A percentile compares a stretch with the other conserved stretches of the same genome.
Conservation (phyloP, 2,888 invertebrate genomes). For the Oxycera nigricornis region DNA sequence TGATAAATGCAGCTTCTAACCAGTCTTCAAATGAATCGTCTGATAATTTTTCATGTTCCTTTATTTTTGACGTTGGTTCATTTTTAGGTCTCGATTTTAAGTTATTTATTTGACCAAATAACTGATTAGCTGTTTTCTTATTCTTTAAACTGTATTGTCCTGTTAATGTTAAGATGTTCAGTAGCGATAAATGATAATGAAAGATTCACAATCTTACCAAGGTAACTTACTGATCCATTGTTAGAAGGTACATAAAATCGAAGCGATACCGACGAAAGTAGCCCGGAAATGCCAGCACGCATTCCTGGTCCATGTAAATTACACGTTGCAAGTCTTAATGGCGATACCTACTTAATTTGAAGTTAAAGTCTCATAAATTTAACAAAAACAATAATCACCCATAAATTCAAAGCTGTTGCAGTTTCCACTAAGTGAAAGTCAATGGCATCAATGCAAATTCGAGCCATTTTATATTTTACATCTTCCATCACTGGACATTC, state of each 20-base stretch:
- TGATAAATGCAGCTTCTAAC: slow-evolving; percentile 90
- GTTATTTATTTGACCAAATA: no score
- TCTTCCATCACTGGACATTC: slow-evolving; percentile 81
- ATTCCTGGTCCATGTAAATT: slow-evolving; percentile 95
- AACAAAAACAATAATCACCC: slow-evolving; percentile 64
- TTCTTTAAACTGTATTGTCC: no score
- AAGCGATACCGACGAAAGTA: slow-evolving; percentile 77
- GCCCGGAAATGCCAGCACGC: slow-evolving; percentile 85
- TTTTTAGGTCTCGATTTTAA: no score
- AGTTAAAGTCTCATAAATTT: slow-evolving; percentile 16
- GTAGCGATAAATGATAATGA: no score
- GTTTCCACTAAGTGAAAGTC: slow-evolving; percentile 91
- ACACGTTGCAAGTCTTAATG: slow-evolving; percentile 86
- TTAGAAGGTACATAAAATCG: slow-evolving; percentile 72
- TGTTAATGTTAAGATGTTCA: no score
- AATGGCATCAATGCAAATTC: slow-evolving; percentile 86
- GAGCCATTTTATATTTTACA: slow-evolving; percentile 92
- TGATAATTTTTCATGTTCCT: no score
- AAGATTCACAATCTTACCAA: no score
- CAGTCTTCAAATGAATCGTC: no score
- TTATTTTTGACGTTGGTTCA: no score
- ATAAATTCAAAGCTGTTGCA: slow-evolving; percentile 85
- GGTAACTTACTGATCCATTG: slow-evolving; percentile 53
- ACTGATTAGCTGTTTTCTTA: no score
- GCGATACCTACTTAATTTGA: slow-evolving; percentile 70